A percentile compares a stretch with the other conserved stretches of the same genome.
Conservation (phyloP, 2,113 vertebrate species). For the Phyllostomus discolor region DNA sequence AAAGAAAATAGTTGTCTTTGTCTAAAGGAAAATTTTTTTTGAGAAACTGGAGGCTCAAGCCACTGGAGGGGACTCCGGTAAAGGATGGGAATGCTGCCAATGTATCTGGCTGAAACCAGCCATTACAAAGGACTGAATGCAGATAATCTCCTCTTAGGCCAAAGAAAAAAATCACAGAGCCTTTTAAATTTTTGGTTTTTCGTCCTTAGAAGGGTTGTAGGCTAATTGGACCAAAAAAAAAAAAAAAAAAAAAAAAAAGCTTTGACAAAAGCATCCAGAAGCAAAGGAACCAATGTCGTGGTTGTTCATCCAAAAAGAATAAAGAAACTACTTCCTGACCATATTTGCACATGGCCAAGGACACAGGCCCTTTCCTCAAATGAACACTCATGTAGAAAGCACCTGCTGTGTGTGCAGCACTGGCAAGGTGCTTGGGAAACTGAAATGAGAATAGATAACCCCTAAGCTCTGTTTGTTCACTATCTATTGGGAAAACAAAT, state of each 20-base stretch:
- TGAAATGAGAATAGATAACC: not conserved
- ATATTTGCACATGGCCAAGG: not conserved
- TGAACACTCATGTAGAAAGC: not conserved
- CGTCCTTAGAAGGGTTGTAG: conserved; percentile 63
- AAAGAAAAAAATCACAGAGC: conserved; percentile 69
- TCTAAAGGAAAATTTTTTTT: conserved; percentile 25
- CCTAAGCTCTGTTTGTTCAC: not conserved
- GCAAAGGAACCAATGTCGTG: not conserved
- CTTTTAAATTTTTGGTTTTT: conserved; percentile 67
- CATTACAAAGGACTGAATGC: conserved; percentile 64
- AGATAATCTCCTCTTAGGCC: conserved; percentile 64
- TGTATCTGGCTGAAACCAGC: conserved; percentile 62
- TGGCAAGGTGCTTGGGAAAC: not conserved
- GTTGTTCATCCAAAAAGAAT: not conserved
- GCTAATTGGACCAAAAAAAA: conserved; percentile 48
- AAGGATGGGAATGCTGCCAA: conserved; percentile 19
- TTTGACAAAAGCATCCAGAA: conserved; percentile 71
- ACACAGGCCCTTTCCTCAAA: not conserved
- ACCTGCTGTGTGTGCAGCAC: not conserved
- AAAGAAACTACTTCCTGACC: not conserved
- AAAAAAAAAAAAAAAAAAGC: conserved; percentile 46
- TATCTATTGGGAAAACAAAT: not conserved
- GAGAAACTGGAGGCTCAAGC: not conserved
- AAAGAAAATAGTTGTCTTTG: conserved; percentile 24
- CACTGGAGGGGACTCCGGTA: not conserved